Evolutionary conservation across 2,888 invertebrate genomes (phyloP).

Genomic region (Tenthredo distinguenda): DNA sequence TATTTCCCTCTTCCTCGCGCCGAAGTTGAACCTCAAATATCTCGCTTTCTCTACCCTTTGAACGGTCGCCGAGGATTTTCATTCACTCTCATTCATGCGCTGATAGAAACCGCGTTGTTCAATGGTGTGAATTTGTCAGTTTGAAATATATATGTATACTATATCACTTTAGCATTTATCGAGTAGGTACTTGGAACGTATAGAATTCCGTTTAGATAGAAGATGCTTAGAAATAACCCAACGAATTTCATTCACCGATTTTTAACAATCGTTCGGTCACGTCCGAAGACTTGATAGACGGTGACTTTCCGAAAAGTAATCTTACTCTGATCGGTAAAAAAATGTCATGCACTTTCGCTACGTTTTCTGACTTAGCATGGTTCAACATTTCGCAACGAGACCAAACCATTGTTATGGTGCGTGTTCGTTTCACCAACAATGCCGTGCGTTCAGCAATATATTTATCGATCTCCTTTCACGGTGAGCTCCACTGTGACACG

Average conservation of each 20-base stretch:
- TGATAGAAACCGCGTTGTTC: neutral
- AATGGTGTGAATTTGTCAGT: constrained; percentile 11
- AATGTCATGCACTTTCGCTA: neutral
- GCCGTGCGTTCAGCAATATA: constrained; percentile 12
- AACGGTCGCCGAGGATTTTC: constrained; percentile 53
- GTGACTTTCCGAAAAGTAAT: neutral
- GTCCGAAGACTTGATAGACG: neutral
- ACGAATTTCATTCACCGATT: neutral
- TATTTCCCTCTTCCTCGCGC: constrained; percentile 43
- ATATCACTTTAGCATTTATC: neutral
- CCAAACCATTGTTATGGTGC: neutral
- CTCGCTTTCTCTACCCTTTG: constrained; percentile 14
- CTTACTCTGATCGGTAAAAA: neutral
- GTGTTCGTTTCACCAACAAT: neutral
- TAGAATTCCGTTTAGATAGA: neutral
- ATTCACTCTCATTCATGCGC: constrained; percentile 54
- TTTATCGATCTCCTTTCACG: constrained; percentile 41
- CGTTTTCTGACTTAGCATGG: neutral
- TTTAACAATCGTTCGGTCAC: neutral
- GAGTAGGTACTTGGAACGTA: neutral
- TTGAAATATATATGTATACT: neutral
- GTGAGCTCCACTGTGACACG: neutral
- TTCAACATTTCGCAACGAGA: neutral
- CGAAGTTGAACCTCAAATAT: neutral
- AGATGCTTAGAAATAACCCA: neutral